Evolutionary conservation across 1,140 invertebrate species (phyloP).

Genomic region (Sipha flava): DNA sequence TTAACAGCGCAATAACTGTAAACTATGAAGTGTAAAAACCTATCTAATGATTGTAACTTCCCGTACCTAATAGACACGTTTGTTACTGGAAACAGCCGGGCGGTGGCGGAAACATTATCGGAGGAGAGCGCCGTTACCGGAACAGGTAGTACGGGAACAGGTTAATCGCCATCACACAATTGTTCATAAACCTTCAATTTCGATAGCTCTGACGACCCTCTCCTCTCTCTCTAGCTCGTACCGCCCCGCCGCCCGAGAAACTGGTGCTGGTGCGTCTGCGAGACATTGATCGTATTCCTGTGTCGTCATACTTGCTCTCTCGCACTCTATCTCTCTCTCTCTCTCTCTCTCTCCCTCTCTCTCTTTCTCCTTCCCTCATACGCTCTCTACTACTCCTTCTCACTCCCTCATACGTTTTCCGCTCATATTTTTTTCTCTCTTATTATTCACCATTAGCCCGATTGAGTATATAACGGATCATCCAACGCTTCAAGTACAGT

Average conservation of each 20-base stretch:
- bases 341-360: background rate
- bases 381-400: background rate
- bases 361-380: background rate
- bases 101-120: background rate
- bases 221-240: background rate
- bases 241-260: background rate
- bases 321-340: background rate
- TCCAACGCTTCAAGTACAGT: background rate
- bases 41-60: no score
- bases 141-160: background rate
- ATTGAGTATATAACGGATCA: background rate
- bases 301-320: background rate
- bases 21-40: no score
- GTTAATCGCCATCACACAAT: background rate
- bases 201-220: background rate
- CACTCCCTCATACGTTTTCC: background rate
- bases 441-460: background rate
- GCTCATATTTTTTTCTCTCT: background rate
- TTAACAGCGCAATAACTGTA: no score
- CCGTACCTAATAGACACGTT: background rate
- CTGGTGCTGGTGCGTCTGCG: background rate
- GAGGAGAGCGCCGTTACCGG: constrained; percentile 1
- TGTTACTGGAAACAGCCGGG: background rate
- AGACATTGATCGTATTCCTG: constrained; percentile 9
- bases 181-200: background rate